Evolutionary conservation across 2,797 vertebrate genomes (phyloP), one percentile per base, ranked within the genome.

Genomic region (Pseudopleuronectes americanus): DNA sequence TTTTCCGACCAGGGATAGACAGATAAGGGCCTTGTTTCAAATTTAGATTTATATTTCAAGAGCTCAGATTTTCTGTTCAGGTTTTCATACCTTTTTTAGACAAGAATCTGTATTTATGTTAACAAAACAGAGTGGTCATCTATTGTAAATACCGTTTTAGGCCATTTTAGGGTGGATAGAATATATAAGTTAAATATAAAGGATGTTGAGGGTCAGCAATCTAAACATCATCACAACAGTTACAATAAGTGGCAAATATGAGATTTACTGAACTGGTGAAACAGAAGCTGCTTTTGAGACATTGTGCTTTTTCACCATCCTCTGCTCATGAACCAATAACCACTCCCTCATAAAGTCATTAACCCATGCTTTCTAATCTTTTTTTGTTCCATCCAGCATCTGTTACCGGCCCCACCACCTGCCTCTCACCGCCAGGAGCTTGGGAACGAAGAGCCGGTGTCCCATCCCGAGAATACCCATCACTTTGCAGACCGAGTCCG

Each of bases 381-480:
- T 60, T 24, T 48, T 54, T 59, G 21, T 45, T 41, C 55, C 5
- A 79, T 49, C 57, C 53, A 70, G n/a, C 8, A 12, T 54, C 24
- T 16, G 23, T 24, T 65, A 57, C 65, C 64, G 53, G 52, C 10
- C 17, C 65, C 51, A 9, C 9, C 54, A 90, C 47, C 12, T 10
- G 52, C 90, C 94, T 97, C 97, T 99, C 97, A 99, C 98, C 98
- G 97, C 97, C 90, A 99, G 94, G 80, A 99, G 96, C 81, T 94
- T 96, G 84, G 97, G 97, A 76, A 99, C 98, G 87, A 99, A 99
- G 69, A 99, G 96, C 28, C 98, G 96, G 94, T 99, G 97, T 89
- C 98, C 97, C 97, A 99, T 99, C 66, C 97, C 98, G 90, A 99
- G 95, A 78, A 99, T 94, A 84, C 95, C 96, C 96, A 98, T 95